A percentile compares a stretch with the other conserved stretches of the same genome.
Evolutionary conservation across 2,797 vertebrate species (phyloP).

Genomic region (Mus caroli): DNA sequence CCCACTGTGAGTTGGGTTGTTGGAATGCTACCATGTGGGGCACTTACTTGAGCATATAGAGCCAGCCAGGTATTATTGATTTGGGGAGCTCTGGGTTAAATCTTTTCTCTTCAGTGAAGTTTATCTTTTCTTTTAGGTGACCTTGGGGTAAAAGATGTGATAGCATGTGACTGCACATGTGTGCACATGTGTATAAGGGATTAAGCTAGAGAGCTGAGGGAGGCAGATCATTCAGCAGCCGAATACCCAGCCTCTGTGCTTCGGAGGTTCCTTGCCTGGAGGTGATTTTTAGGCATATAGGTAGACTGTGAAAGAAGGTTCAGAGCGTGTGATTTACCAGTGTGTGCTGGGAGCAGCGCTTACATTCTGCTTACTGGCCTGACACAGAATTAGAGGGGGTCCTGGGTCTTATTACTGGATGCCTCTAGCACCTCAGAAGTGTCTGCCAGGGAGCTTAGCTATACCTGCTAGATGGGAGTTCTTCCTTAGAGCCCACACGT

Average conservation of each 20-base stretch:
- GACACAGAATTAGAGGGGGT: background rate
- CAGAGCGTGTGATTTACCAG: background rate
- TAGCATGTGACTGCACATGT: background rate
- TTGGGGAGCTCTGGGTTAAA: conserved; percentile 29
- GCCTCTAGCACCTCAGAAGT: conserved; percentile 9
- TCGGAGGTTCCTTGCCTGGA: background rate
- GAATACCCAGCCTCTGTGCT: conserved; percentile 15
- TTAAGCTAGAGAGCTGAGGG: background rate
- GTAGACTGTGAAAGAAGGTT: background rate
- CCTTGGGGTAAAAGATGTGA: background rate
- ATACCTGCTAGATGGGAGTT: background rate
- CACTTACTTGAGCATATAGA: conserved; percentile 46
- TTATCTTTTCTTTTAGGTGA: conserved; percentile 42
- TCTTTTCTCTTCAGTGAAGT: conserved; percentile 53
- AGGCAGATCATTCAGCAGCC: background rate
- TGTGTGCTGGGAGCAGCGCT: conserved; percentile 1
- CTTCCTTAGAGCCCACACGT: background rate
- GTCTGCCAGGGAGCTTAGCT: background rate
- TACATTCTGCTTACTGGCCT: background rate
- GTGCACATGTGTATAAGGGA: background rate
- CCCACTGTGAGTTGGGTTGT: background rate
- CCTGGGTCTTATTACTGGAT: background rate
- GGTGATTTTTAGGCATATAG: background rate
- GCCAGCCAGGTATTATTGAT: conserved; percentile 5
- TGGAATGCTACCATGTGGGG: conserved; percentile 5